Evolutionary conservation across 1,140 invertebrate species (phyloP).

Genomic region (Drosophila miranda): DNA sequence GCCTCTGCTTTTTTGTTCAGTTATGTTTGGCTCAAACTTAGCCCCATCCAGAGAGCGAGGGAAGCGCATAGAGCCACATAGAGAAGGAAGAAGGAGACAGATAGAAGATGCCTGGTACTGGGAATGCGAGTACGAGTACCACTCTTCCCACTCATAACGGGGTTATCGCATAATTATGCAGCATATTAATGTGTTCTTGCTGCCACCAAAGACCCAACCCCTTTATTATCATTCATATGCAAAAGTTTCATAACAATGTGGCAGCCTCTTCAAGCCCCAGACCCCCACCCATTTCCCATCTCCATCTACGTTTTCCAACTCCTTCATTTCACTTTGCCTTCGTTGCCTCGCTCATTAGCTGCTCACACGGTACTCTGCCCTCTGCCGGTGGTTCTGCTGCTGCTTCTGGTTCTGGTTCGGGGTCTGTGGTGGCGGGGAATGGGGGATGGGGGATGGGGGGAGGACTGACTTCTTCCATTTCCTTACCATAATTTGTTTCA

Average conservation of each 20-base stretch:
- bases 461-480: slow-evolving; percentile 36
- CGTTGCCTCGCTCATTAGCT: slow-evolving; percentile 49
- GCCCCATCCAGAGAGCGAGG: background rate
- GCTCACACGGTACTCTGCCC: slow-evolving; percentile 13
- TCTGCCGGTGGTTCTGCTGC: slow-evolving; percentile 1
- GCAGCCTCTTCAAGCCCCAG: slow-evolving; percentile 16
- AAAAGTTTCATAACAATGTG: slow-evolving; percentile 65
- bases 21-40: slow-evolving; percentile 10
- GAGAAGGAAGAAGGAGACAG: background rate
- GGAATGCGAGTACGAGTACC: background rate
- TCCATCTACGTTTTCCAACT: slow-evolving; percentile 6
- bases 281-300: background rate
- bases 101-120: background rate
- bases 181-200: slow-evolving; percentile 73
- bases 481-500: slow-evolving; percentile 51
- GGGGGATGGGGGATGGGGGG: background rate
- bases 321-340: slow-evolving; percentile 32
- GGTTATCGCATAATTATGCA: slow-evolving; percentile 80
- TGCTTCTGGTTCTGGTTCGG: slow-evolving; percentile 1
- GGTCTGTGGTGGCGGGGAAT: background rate
- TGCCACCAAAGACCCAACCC: slow-evolving; percentile 10
- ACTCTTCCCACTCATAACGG: slow-evolving; percentile 4
- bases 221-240: slow-evolving; percentile 62
- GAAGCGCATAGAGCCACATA: background rate
- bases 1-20: too few relatives aligned